Evolutionary conservation across 2,797 vertebrate species (phyloP).

Genomic region (Propithecus deckenii): DNA sequence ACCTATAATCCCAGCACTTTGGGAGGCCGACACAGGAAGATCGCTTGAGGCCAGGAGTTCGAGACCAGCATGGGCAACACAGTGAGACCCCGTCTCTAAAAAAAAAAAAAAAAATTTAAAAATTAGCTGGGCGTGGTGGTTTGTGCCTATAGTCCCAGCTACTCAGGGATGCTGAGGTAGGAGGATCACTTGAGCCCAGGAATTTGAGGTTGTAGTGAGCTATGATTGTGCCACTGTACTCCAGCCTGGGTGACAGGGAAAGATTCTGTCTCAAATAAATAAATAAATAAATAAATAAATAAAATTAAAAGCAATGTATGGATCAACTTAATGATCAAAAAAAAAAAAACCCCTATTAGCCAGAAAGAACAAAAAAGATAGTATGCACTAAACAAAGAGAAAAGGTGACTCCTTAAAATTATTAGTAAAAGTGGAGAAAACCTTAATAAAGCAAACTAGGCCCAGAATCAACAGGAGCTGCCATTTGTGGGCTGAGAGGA

Average conservation of each 20-base stretch:
- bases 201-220: neutral
- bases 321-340: slow-evolving; percentile 4
- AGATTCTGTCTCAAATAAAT: neutral
- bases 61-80: neutral
- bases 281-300: neutral
- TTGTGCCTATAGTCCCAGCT: neutral
- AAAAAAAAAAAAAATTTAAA: too few relatives aligned
- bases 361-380: neutral
- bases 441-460: neutral
- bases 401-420: slow-evolving; percentile 27
- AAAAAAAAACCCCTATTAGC: neutral
- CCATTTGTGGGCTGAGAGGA: neutral
- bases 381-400: neutral
- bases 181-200: neutral
- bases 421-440: neutral
- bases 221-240: neutral
- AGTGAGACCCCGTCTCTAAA: neutral
- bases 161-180: neutral
- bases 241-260: neutral
- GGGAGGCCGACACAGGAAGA: neutral
- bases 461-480: neutral
- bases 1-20: neutral
- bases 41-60: neutral
- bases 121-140: neutral
- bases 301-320: neutral